Evolutionary conservation across 2,797 vertebrate genomes (phyloP).

Genomic region (Xyrichtys novacula): DNA sequence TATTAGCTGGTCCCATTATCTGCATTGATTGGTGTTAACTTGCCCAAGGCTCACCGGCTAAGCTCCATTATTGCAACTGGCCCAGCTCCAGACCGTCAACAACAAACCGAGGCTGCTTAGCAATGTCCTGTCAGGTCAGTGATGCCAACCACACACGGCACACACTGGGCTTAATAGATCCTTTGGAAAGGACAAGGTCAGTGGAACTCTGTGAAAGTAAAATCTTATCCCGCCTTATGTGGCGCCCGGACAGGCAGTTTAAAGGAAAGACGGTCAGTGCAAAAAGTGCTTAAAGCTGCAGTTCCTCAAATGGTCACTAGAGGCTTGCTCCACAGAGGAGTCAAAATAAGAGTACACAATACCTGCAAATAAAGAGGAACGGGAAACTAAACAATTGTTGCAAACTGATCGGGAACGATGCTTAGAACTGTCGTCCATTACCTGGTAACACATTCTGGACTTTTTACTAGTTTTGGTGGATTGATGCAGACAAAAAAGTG

Average conservation of each 20-base stretch:
- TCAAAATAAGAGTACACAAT: no score
- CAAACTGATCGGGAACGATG: no score
- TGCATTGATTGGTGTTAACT: constrained; percentile 40
- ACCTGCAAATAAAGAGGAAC: no score
- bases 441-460: no score
- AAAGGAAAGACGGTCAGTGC: neutral
- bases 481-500: constrained; percentile 55
- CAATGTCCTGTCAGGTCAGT: neutral
- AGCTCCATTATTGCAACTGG: constrained; percentile 46
- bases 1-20: constrained; percentile 34
- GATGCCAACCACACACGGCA: neutral
- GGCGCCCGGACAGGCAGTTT: neutral
- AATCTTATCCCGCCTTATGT: neutral
- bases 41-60: constrained; percentile 13
- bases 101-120: constrained; percentile 2
- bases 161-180: neutral
- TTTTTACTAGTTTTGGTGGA: neutral
- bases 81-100: constrained; percentile 32
- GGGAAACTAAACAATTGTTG: no score
- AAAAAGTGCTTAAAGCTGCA: neutral
- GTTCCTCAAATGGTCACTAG: neutral
- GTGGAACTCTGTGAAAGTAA: neutral
- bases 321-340: neutral
- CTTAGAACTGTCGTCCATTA: no score
- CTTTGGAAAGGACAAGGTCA: neutral